Evolutionary conservation across 2,888 invertebrate genomes (phyloP).

Genomic region (Amitus sp.): DNA sequence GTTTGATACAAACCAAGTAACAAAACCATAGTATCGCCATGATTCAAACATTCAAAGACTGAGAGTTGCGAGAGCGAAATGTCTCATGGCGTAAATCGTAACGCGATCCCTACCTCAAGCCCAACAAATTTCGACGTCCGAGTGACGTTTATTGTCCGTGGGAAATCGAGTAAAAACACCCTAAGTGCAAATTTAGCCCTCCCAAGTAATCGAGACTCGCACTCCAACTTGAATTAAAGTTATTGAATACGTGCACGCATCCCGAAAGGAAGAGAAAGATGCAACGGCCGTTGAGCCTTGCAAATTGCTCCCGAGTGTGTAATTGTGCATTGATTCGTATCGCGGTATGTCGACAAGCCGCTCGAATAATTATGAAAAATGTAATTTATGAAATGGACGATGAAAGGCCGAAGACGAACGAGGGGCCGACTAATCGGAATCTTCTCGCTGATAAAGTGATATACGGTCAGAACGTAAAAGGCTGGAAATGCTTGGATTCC

Average conservation of each 20-base stretch:
- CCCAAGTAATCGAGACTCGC: too few relatives aligned
- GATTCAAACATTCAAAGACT: neutral
- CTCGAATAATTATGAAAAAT: constrained; percentile 1
- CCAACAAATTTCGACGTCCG: neutral
- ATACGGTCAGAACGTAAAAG: neutral
- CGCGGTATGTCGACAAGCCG: neutral
- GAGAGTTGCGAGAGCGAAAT: neutral
- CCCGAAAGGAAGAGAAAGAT: neutral
- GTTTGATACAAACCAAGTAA: too few relatives aligned
- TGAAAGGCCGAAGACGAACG: constrained; percentile 7
- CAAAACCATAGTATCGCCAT: too few relatives aligned
- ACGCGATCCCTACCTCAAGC: neutral
- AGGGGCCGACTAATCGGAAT: constrained; percentile 1
- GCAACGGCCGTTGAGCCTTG: neutral
- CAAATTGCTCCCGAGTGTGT: constrained; percentile 8
- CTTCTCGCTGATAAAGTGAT: constrained; percentile 3
- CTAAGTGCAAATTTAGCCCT: too few relatives aligned
- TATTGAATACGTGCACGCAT: neutral
- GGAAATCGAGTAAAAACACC: too few relatives aligned
- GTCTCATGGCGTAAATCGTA: neutral
- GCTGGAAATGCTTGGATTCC: neutral
- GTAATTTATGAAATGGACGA: constrained; percentile 2
- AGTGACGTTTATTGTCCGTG: neutral
- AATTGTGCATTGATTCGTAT: constrained; percentile 7
- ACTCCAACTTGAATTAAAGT: too few relatives aligned